Evolutionary conservation across 2,888 invertebrate species (phyloP).

Genomic region (Eupsilia transversa): DNA sequence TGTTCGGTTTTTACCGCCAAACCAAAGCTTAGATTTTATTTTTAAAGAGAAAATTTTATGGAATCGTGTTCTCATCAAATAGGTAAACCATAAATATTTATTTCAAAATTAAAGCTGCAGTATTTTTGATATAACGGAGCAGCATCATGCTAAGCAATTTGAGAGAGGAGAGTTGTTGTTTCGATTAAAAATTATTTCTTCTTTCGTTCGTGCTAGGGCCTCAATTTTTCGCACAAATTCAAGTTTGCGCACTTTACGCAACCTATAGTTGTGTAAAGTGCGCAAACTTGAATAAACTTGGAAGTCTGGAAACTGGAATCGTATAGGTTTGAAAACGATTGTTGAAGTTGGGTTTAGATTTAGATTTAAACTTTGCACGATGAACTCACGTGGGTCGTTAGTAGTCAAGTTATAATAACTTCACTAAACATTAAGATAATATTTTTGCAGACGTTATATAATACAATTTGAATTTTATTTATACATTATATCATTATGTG

Average conservation of each 20-base stretch:
- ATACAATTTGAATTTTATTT: background rate
- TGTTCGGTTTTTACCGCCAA: too few species aligned
- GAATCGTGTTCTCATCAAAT: too few species aligned
- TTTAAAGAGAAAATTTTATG: too few species aligned
- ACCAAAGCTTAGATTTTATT: too few species aligned
- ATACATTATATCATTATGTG: background rate
- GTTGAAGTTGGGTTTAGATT: background rate
- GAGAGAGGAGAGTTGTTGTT: background rate
- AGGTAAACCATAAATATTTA: too few species aligned
- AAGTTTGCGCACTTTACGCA: too few species aligned
- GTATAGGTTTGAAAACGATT: background rate
- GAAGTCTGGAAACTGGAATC: background rate
- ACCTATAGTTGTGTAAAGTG: conserved; percentile 12
- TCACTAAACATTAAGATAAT: background rate
- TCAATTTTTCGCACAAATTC: too few species aligned
- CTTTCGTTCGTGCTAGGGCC: background rate
- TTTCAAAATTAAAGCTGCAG: too few species aligned
- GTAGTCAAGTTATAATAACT: background rate
- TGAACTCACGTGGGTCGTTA: background rate
- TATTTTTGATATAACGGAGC: too few species aligned
- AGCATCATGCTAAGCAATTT: too few species aligned
- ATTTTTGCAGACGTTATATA: background rate
- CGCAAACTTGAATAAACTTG: conserved; percentile 21
- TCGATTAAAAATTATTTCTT: background rate
- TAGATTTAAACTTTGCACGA: background rate